Base-by-base conservation (phyloP, 1,140 invertebrate species). In the Drosophila mayri region DNA sequence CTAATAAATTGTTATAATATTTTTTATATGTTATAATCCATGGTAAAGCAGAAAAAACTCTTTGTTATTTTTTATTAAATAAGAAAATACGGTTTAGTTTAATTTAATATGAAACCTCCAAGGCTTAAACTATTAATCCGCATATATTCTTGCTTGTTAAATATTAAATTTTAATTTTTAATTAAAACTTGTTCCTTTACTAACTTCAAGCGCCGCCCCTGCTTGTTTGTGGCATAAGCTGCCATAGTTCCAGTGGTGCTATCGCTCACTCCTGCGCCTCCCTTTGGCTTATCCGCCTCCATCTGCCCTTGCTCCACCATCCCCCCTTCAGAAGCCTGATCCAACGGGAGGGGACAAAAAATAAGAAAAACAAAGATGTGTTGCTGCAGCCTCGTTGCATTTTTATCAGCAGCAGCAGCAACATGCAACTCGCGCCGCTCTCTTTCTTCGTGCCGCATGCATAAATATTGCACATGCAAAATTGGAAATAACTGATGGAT, bases 401-500 rank as follows among this genome's bases (percentile, higher is more conserved):
- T 78, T 87, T 82, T 63, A 79, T 68, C 83, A 79, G 73, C 55
- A 60, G 71, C 44, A 28, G 25, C 44, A 61, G 46, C 44, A 63
- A 60, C 62, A 76, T 80, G 63, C 68, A 60, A 60, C 61, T 38
- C 60, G 10, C 37, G 14, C 46, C 0, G 11, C 12, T 28, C 50
- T 30, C 11, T 35, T 43, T 20, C 32, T n/a, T n/a, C 44, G 37
- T 44, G 37, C 44, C 59, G 68, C 64, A 63, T 78, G 85, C 85
- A 88, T 88, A 90, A 88, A 84, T 90, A 84, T 84, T 84, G 77
- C 72, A 81, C 80, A 90, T 80, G 67, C 71, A 74, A 87, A 87
- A 87, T 87, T 80, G 85, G 73, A 88, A 88, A 88, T 80, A 88
- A 88, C 80, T 88, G 84, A 88, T 88, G 84, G 85, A 88, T 81